Conservation (phyloP, 2,797 vertebrate genomes). For the Megalops cyprinoides region DNA sequence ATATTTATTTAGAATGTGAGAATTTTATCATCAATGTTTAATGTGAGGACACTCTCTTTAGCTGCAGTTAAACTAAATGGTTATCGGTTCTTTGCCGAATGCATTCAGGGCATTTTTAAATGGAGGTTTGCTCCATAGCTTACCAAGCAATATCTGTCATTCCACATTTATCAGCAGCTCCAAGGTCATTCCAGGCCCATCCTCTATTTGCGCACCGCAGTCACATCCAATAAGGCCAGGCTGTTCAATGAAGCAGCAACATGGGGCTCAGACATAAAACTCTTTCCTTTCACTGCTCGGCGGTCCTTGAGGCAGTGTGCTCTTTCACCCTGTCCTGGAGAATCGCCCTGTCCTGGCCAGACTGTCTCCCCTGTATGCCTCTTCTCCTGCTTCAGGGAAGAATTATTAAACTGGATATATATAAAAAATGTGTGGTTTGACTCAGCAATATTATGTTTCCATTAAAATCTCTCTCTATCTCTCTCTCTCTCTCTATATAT, state of each 20-base stretch:
- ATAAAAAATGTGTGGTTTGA: too few species aligned
- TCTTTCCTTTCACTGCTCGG: background rate
- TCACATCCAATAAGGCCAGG: conserved; percentile 37
- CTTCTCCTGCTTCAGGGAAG: too few species aligned
- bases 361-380: too few species aligned
- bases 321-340: background rate
- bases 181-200: conserved; percentile 33
- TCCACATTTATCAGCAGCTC: conserved; percentile 41
- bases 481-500: too few species aligned
- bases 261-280: background rate
- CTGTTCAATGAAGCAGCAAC: conserved; percentile 35
- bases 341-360: background rate
- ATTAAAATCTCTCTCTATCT: too few species aligned
- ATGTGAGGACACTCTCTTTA: background rate
- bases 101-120: conserved; percentile 16
- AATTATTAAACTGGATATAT: too few species aligned
- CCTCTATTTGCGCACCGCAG: conserved; percentile 26
- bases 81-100: conserved; percentile 1
- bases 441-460: too few species aligned
- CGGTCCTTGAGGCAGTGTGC: background rate
- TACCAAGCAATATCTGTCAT: conserved; percentile 44
- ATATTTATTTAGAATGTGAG: too few species aligned
- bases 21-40: too few species aligned
- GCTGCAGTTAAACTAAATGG: background rate
- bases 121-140: conserved; percentile 22